Percentiles rank a stretch among this genome's conserved stretches.
Evolutionary conservation across 2,113 vertebrate species (phyloP).

Genomic region (Prochilodus magdalenae): DNA sequence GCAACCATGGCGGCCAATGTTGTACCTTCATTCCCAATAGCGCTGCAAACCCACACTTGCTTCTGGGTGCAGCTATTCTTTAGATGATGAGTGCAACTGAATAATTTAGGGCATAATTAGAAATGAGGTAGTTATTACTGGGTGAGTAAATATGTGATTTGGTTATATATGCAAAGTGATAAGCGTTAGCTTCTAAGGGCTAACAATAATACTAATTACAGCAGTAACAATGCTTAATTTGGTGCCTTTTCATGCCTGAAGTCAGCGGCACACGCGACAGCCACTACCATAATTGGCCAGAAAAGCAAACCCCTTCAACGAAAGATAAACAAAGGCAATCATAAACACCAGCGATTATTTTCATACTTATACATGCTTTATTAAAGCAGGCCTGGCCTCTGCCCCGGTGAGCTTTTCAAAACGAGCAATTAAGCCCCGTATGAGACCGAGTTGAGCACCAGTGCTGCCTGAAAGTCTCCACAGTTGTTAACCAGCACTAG

Average conservation of each 20-base stretch:
- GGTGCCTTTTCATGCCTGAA: not conserved
- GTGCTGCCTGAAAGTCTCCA: not conserved
- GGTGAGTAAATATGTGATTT: too few relatives aligned
- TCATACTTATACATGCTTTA: not conserved
- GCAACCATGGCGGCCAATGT: too few relatives aligned
- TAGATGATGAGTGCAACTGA: too few relatives aligned
- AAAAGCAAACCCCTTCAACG: not conserved
- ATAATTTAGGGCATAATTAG: too few relatives aligned
- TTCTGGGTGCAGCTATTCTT: too few relatives aligned
- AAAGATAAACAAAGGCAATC: not conserved
- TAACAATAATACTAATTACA: not conserved
- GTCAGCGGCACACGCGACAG: too few relatives aligned
- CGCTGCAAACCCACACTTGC: too few relatives aligned
- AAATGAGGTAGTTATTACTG: too few relatives aligned
- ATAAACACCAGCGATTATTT: not conserved
- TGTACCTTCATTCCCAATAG: too few relatives aligned
- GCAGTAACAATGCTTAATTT: not conserved
- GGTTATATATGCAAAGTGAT: too few relatives aligned
- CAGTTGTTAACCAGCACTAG: not conserved
- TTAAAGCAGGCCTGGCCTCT: not conserved
- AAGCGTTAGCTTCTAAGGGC: too few relatives aligned
- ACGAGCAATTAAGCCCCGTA: not conserved
- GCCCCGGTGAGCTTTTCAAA: not conserved
- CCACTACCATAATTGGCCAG: not conserved
- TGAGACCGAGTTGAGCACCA: not conserved